Percentiles rank a stretch among this genome's conserved stretches.
phyloP scores from a whole-genome alignment of 2,113 vertebrate species.

The Gadus chalcogrammus region DNA sequence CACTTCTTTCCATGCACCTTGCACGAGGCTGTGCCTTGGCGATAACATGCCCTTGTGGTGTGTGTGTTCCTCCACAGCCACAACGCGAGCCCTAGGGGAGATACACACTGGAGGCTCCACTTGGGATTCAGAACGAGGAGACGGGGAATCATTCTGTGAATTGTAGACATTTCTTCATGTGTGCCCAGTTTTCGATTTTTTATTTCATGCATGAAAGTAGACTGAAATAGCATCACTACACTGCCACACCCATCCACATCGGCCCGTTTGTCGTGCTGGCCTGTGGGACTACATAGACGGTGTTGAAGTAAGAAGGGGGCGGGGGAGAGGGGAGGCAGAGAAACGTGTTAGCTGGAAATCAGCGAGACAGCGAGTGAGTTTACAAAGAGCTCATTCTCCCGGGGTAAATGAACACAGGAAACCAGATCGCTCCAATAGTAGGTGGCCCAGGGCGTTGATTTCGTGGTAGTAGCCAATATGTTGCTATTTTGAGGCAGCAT shows the following conservation, averaged over 20 bases:
- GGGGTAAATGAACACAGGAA: slow-evolving; percentile 22
- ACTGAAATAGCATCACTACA: slow-evolving; percentile 25
- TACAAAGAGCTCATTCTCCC: slow-evolving; percentile 1
- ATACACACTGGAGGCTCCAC: no score
- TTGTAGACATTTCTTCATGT: slow-evolving; percentile 17
- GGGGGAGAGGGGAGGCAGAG: background rate
- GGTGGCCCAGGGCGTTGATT: no score
- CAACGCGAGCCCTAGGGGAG: no score
- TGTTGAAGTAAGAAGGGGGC: background rate
- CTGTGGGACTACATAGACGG: background rate
- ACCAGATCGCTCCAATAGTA: slow-evolving; percentile 5
- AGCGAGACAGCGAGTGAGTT: slow-evolving; percentile 4
- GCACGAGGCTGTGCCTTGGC: slow-evolving; percentile 25
- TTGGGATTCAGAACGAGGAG: no score
- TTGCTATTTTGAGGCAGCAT: no score
- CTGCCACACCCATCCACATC: slow-evolving; percentile 38
- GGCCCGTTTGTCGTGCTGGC: background rate
- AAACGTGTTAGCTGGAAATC: slow-evolving; percentile 5
- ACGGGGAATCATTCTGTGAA: no score
- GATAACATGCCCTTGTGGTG: slow-evolving; percentile 38
- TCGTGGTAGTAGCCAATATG: no score
- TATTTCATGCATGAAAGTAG: slow-evolving; percentile 8
- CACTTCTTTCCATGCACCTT: slow-evolving; percentile 17
- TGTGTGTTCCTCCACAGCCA: background rate
- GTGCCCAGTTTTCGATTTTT: slow-evolving; percentile 6